Evolutionary conservation across 1,140 invertebrate genomes (phyloP).

Genomic region (Drosophila navojoa): DNA sequence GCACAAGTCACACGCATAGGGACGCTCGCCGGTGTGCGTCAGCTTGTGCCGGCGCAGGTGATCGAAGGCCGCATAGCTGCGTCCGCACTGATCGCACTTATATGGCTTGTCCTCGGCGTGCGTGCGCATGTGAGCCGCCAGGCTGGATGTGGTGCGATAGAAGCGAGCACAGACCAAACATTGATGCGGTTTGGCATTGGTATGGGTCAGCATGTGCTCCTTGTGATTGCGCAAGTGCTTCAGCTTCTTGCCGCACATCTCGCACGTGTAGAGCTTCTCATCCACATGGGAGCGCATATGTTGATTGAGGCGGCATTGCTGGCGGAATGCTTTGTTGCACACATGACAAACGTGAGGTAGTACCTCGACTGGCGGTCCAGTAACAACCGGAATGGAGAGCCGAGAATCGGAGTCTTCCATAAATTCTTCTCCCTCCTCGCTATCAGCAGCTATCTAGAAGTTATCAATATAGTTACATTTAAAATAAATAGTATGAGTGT

Average conservation of each 20-base stretch:
- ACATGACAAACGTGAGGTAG: slow-evolving; percentile 57
- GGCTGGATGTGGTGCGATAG: slow-evolving; percentile 76
- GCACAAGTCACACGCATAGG: slow-evolving; percentile 72
- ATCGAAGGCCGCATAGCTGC: slow-evolving; percentile 64
- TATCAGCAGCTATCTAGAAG: slow-evolving; percentile 38
- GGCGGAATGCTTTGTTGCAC: slow-evolving; percentile 67
- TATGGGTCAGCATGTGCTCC: slow-evolving; percentile 78
- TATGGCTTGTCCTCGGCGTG: slow-evolving; percentile 68
- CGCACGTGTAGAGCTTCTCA: slow-evolving; percentile 64
- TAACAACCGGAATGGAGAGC: not conserved
- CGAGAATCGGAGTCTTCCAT: slow-evolving; percentile 42
- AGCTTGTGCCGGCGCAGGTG: slow-evolving; percentile 64
- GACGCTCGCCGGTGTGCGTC: slow-evolving; percentile 70
- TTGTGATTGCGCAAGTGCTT: slow-evolving; percentile 76
- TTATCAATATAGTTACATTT: not conserved
- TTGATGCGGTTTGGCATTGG: slow-evolving; percentile 69
- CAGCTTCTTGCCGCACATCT: slow-evolving; percentile 67
- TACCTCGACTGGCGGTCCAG: slow-evolving; percentile 17
- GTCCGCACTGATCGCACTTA: slow-evolving; percentile 62
- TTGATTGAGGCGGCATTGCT: slow-evolving; percentile 68
- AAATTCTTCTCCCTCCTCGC: slow-evolving; percentile 57
- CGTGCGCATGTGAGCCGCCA: slow-evolving; percentile 75
- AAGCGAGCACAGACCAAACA: slow-evolving; percentile 71
- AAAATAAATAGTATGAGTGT: not conserved
- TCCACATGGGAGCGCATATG: slow-evolving; percentile 70